Evolutionary conservation across 1,140 invertebrate genomes (phyloP).

Genomic region (Nebria ingens): DNA sequence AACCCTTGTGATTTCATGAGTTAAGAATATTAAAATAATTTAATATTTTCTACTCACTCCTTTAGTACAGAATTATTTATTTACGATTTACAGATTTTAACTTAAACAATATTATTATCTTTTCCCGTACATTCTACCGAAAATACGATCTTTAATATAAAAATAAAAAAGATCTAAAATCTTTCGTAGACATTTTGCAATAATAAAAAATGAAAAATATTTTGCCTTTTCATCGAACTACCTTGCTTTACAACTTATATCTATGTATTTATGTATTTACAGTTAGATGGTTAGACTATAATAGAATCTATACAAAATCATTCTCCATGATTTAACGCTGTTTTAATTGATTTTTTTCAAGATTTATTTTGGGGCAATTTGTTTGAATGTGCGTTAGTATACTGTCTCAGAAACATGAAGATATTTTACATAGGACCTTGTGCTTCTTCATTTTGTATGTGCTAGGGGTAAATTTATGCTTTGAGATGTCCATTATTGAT

Average conservation of each 20-base stretch:
- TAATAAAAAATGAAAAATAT: constrained; percentile 6
- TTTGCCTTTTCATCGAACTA: neutral
- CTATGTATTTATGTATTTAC: neutral
- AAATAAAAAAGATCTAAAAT: constrained; percentile 4
- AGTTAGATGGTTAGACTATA: neutral
- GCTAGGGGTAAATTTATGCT: neutral
- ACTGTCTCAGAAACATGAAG: too few relatives aligned
- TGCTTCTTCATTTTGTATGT: neutral
- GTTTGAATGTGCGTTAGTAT: too few relatives aligned
- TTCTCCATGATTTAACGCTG: too few relatives aligned
- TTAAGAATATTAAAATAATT: too few relatives aligned
- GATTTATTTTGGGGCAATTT: too few relatives aligned
- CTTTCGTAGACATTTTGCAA: too few relatives aligned
- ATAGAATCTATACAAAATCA: neutral
- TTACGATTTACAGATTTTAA: too few relatives aligned
- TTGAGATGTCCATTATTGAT: neutral
- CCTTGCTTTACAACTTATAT: neutral
- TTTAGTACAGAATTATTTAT: neutral
- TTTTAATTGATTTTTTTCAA: too few relatives aligned
- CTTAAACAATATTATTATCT: constrained; percentile 2
- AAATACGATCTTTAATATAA: constrained; percentile 8
- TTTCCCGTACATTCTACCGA: neutral
- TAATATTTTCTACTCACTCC: too few relatives aligned
- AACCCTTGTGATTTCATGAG: too few relatives aligned
- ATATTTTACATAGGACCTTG: too few relatives aligned